These are phyloP conservation scores for Troides aeacus DNA, from an alignment of 2,888 invertebrate species.

Conservation along the genomic window DNA sequence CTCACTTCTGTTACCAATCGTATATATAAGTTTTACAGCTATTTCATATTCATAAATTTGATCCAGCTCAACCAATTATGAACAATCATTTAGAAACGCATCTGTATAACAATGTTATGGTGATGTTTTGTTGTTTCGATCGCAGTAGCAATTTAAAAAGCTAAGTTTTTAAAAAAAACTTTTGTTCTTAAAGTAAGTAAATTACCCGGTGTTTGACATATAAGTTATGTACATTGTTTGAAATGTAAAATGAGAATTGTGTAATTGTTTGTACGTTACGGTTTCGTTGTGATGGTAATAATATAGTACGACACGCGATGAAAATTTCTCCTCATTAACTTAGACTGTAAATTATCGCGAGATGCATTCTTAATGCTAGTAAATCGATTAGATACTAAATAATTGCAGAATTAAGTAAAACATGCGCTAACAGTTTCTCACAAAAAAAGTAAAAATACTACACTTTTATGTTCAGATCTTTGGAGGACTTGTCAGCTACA, in stretches of 20 bases:
- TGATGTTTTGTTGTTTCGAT: neutral
- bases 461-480: no score
- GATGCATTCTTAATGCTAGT: slow-evolving; percentile 16
- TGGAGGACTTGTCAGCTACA: no score
- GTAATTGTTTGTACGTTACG: slow-evolving; percentile 27
- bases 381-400: neutral
- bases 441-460: no score
- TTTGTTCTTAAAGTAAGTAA: no score
- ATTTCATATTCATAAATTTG: neutral
- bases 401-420: no score
- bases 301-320: slow-evolving; percentile 26
- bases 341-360: slow-evolving; percentile 3
- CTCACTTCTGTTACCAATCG: neutral
- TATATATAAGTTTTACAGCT: neutral
- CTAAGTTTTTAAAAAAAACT: no score
- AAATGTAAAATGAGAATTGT: slow-evolving; percentile 12
- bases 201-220: no score
- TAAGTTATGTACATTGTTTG: neutral
- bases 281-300: slow-evolving; percentile 25
- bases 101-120: neutral
- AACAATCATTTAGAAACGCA: neutral
- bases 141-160: neutral
- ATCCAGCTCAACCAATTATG: neutral
- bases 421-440: no score
- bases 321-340: slow-evolving; percentile 22